Percentiles rank a stretch among this genome's conserved stretches.
Conservation (phyloP, 2,113 vertebrate species). For the Centropus bengalensis region DNA sequence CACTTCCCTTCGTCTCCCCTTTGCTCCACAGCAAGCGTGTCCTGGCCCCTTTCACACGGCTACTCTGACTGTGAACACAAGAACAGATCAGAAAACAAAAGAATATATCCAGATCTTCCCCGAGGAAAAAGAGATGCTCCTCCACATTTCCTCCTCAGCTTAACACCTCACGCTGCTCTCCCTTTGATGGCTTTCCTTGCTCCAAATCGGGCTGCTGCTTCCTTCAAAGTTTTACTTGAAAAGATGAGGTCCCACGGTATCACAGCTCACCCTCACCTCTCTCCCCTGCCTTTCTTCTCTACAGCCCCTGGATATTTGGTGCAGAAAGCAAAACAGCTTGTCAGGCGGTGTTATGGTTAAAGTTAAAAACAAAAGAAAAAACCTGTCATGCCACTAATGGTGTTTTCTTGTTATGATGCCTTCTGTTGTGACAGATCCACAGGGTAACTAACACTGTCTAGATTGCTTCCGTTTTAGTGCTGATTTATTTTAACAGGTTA, state of each 20-base stretch:
- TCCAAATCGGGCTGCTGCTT: conserved; percentile 34
- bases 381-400: conserved; percentile 40
- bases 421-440: conserved; percentile 46
- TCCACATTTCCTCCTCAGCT: background rate
- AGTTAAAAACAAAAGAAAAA: conserved; percentile 52
- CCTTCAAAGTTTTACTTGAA: conserved; percentile 47
- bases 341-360: conserved; percentile 17
- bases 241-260: background rate
- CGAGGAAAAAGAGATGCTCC: background rate
- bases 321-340: conserved; percentile 57
- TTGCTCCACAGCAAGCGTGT: background rate
- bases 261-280: conserved; percentile 2
- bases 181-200: conserved; percentile 31
- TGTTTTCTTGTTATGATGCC: conserved; percentile 43
- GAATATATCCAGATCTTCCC: conserved; percentile 24
- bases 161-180: background rate
- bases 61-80: conserved; percentile 39
- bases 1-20: conserved; percentile 30
- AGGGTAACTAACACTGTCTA: conserved; percentile 48
- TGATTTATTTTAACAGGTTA: conserved; percentile 58
- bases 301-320: background rate
- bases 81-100: conserved; percentile 58
- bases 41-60: conserved; percentile 23
- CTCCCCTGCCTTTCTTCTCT: conserved; percentile 1
- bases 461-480: conserved; percentile 24